phyloP scores from a whole-genome alignment of 2,888 invertebrate genomes.

The Acanthosepion pharaonis region DNA sequence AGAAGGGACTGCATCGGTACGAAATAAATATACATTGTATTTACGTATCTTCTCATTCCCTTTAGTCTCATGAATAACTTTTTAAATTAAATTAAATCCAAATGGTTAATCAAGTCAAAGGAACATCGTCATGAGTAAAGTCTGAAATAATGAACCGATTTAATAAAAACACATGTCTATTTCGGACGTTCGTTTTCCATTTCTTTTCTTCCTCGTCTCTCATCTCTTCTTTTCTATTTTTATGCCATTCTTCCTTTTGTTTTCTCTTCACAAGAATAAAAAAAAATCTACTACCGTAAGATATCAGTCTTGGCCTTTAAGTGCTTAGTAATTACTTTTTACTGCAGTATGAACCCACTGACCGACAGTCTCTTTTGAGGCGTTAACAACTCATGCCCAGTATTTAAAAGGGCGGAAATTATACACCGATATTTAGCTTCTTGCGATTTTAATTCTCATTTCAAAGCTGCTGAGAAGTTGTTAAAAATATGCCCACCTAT shows the following conservation, averaged over 20 bases:
- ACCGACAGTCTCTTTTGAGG: background rate
- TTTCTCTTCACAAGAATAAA: background rate
- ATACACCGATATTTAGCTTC: background rate
- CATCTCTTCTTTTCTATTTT: background rate
- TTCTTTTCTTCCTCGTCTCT: background rate
- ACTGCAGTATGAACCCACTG: background rate
- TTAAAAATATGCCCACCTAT: background rate
- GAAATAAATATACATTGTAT: too few species aligned
- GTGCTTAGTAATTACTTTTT: background rate
- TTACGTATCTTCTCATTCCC: too few species aligned
- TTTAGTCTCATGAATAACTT: too few species aligned
- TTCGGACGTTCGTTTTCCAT: background rate
- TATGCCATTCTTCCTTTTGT: background rate
- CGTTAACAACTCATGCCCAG: background rate
- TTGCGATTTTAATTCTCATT: background rate
- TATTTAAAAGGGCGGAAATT: background rate
- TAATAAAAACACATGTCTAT: too few species aligned
- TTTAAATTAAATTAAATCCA: too few species aligned
- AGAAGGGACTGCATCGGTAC: too few species aligned
- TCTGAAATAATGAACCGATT: too few species aligned
- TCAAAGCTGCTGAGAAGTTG: background rate
- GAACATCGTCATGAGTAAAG: too few species aligned
- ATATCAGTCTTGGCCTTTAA: background rate
- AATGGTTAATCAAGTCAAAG: too few species aligned
- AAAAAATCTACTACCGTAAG: background rate